Evolutionary conservation across 92 coral and sea anemone genomes (phyloP).

Genomic region (Umimayanthus chanpuru): DNA sequence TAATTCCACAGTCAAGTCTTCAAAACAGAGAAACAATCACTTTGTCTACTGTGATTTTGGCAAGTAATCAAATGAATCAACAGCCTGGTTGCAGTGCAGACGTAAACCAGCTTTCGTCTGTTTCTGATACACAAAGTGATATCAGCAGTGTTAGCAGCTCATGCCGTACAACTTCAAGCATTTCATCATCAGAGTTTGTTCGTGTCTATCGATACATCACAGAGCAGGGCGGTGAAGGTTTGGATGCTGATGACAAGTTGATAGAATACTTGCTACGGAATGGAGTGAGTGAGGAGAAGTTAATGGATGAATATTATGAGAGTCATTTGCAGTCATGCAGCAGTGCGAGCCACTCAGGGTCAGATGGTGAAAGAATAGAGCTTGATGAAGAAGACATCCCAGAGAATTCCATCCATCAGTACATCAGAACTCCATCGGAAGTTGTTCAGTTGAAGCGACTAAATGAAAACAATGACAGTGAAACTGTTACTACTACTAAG

Average conservation of each 20-base stretch:
- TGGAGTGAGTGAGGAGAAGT: slow-evolving; percentile 56
- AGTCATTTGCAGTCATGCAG: slow-evolving; percentile 45
- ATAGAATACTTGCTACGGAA: slow-evolving; percentile 58
- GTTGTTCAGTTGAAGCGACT: slow-evolving; percentile 55
- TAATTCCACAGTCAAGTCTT: background rate
- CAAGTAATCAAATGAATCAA: background rate
- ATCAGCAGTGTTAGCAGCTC: background rate
- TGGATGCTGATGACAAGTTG: slow-evolving; percentile 51
- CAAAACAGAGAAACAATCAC: background rate
- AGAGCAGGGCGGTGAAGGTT: slow-evolving; percentile 19
- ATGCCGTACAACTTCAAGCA: background rate
- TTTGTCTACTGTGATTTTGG: background rate
- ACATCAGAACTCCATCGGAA: slow-evolving; percentile 45
- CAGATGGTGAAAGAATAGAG: slow-evolving; percentile 64
- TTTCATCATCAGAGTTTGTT: slow-evolving; percentile 10
- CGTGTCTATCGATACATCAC: background rate
- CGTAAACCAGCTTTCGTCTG: background rate
- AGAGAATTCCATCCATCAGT: slow-evolving; percentile 65
- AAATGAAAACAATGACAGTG: background rate
- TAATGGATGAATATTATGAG: slow-evolving; percentile 73
- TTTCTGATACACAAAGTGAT: slow-evolving; percentile 21
- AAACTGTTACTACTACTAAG: background rate
- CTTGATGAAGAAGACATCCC: slow-evolving; percentile 74
- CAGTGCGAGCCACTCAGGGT: slow-evolving; percentile 27
- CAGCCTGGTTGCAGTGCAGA: background rate